Base-by-base conservation (phyloP, 2,797 vertebrate genomes). In the Heteromormyrus szaboi region DNA sequence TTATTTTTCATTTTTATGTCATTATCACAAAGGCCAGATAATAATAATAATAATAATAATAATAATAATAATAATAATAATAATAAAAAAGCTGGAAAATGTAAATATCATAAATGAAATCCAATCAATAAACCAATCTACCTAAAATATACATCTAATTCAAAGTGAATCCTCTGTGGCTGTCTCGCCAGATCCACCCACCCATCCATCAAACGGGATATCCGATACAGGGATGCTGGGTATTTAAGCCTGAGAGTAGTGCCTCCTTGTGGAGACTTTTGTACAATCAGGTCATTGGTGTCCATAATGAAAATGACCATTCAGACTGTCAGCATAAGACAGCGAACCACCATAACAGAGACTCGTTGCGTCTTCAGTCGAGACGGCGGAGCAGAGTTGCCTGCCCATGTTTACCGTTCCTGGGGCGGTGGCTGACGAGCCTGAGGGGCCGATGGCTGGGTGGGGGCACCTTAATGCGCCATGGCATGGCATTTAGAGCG, bases 401-500 rank as follows among this genome's bases (percentile, higher is more conserved):
- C 25, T 29, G 2, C 25, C 62, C 62, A 33, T 33, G 62, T 68
- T 62, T 65, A 29, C 62, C 29, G 25, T 65, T 25, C 22, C 44
- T 11, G n/a, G 19, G 7, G n/a, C 1, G 0, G 41, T 4, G 37
- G 53, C 53, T 56, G 19, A 2, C 0, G 19, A 56, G 19, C 54
- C 54, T 7, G 19, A 2, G 54, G 51, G 33, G 46, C 25, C 4
- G 44, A 79, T 17, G 59, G 19, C 86, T 17, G 56, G 88, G 88
- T 50, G 56, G 25, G 90, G 44, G 11, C 19, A 19, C 1, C 7
- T 54, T 91, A 59, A 90, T 89, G 25, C 9, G 50, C 11, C 46
- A 72, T 88, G 92, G 84, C 90, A 90, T 84, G 53, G 2, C 11
- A 9, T 86, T 81, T 41, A 91, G 56, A 51, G 83, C 51, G 84